Evolutionary conservation across 2,888 invertebrate genomes (phyloP), one percentile per base, ranked within the genome.

Genomic region (Tethea ocularis): DNA sequence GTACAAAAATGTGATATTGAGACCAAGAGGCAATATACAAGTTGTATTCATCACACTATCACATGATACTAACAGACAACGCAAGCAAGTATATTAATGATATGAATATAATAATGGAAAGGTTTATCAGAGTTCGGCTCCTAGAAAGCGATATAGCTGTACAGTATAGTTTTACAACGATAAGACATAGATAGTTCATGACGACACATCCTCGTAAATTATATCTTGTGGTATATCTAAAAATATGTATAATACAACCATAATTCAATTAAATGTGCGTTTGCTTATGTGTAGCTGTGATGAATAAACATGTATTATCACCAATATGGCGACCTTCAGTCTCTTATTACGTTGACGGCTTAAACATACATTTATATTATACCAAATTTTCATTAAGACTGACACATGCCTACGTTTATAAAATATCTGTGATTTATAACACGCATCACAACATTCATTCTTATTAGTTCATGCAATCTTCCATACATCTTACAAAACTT

Each of bases 241-340:
- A 38, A 38, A n/a, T 38, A 38, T 38, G 38, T 20, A 46, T 8
- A 54, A 24, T 23, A 33, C 38, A 20, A 57, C 33, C 24, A 46
- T 38, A 46, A 46, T 46, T 20, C 20, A 46, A 46, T 46, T 17
- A 20, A 46, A 46, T 46, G 46, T 46, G 46, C 46, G 20, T 46
- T 58, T 54, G 57, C 53, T 24, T 58, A 51, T 52, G 57, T 60
- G 62, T 57, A 58, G 72, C 75, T 81, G 84, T 84, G 89, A 89
- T 88, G 87, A 89, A 88, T 75, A 82, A 83, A 84, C 81, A 80
- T 79, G 64, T 71, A 73, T 69, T 71, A 67, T 82, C 91, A 88
- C 92, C 91, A 92, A 91, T 89, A 92, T 91, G 92, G 91, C 81
- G 89, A 87, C 91, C 89, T 86, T 81, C 80, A 76, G 82, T 83